Base-by-base conservation (phyloP, 2,888 invertebrate genomes). In the Actias luna region DNA sequence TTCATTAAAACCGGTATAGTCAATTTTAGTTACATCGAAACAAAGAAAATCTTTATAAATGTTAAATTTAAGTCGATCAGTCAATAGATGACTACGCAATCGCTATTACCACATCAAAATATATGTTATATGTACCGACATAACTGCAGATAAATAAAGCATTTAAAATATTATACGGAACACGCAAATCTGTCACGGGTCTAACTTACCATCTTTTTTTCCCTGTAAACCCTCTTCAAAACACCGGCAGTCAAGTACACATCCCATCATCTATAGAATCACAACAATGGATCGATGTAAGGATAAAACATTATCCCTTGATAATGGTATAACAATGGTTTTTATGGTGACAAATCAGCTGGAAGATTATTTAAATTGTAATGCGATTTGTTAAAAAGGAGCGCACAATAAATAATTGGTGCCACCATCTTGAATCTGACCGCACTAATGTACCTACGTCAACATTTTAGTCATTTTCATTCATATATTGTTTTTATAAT, bases 181-280 rank as follows among this genome's bases (percentile, higher is more conserved):
- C 59, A 58, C 33, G 0, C 18, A 25, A 2, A 25, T 18, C 8
- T 1, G 2, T 16, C 7, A 22, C 14, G 8, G 1, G 1, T 16
- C 55, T 10, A 36, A 5, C 55, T 55, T 59, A 29, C 5, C 39
- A 8, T 36, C 14, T 29, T 58, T 61, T 62, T 58, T 58, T 42
- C 16, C 64, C 46, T 50, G 46, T 4, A 61, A 66, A 62, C 64
- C 63, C 64, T 59, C 69, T 68, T 64, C 46, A 55, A 63, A 67
- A 33, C 57, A 60, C 57, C 67, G 66, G 70, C 69, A 73, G 73
- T 73, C 74, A 73, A 72, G 68, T 65, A 64, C 66, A 62, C 65
- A 29, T 69, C 67, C 67, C 66, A 62, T 60, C 61, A 64, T 67
- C 68, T 71, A 72, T 67, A 60, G 63, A 31, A 39, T 35, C 50